Base-by-base conservation (phyloP, 2,888 invertebrate genomes). In the Phaonia tiefii region DNA sequence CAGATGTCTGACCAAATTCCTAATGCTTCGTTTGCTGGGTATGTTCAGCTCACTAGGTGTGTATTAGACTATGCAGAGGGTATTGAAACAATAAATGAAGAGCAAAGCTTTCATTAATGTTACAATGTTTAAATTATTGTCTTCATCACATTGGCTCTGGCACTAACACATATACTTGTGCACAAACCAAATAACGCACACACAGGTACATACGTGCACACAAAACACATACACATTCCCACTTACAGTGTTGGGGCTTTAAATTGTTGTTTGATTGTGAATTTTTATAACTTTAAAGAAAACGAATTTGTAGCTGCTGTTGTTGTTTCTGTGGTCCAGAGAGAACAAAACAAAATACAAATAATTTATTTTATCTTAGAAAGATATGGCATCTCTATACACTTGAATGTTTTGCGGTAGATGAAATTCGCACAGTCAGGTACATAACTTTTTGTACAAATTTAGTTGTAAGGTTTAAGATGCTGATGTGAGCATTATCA, bases 41-140 rank as follows among this genome's bases (percentile, higher is more conserved):
- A 26, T 31, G 66, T 66, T 56, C 56, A 54, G 46, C 37, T 71
- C 17, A n/a, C n/a, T n/a, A n/a, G n/a, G n/a, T 63, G 73, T 67
- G 56, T 69, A 44, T 81, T 63, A 75, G 72, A 46, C 44, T 69
- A 0, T 63, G 26, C 11, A 39, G 44, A 42, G 75, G 54, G 54
- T 74, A 73, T 69, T 58, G 56, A 66, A 65, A 73, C 79, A 56
- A 79, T 88, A 88, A 88, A 86, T 87, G 87, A 86, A 86, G 88
- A 88, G 89, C 86, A 89, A 87, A 87, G 87, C 89, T 87, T 89
- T 88, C 89, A 88, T 89, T 88, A 88, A 85, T 86, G 86, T 84
- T 86, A 88, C 89, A 88, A 89, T 87, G 88, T 88, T 87, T 84
- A 87, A 88, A 88, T 88, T 88, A 89, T 88, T 88, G 86, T 86